Evolutionary conservation across 2,797 vertebrate genomes (phyloP).

Genomic region (Novumbra hubbsi): DNA sequence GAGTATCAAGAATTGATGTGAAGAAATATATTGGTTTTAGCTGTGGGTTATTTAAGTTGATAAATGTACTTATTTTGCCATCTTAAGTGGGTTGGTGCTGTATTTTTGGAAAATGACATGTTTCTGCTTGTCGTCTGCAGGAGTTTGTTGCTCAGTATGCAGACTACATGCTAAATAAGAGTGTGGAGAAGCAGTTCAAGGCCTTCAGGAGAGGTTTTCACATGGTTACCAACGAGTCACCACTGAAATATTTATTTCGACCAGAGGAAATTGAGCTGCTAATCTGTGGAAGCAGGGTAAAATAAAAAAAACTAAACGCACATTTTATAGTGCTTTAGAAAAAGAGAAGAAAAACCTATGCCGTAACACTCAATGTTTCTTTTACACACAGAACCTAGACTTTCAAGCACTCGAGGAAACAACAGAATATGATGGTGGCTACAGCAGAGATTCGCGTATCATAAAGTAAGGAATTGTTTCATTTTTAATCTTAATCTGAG

Average conservation of each 20-base stretch:
- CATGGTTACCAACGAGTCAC: constrained; percentile 99
- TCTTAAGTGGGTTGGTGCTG: neutral
- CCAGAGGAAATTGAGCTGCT: constrained; percentile 98
- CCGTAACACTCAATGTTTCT: constrained; percentile 8
- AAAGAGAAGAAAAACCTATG: neutral
- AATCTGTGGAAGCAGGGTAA: constrained; percentile 97
- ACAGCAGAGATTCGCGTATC: constrained; percentile 90
- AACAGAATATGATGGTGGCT: constrained; percentile 98
- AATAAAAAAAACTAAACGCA: neutral
- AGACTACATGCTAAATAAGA: constrained; percentile 98
- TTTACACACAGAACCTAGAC: constrained; percentile 86
- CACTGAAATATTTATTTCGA: constrained; percentile 96
- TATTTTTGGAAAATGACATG: neutral
- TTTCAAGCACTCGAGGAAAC: constrained; percentile 97
- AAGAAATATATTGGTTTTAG: neutral
- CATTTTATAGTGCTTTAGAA: too few relatives aligned
- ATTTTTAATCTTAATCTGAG: neutral
- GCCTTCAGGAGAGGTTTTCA: constrained; percentile 99
- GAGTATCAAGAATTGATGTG: constrained; percentile 10
- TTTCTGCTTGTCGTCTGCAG: constrained; percentile 65
- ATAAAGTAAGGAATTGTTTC: constrained; percentile 82
- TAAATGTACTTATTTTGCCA: neutral
- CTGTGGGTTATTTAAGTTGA: neutral
- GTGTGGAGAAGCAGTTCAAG: constrained; percentile 98
- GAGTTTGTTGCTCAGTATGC: constrained; percentile 97